Evolutionary conservation across 2,113 vertebrate species (phyloP).

Genomic region (Cyanoderma ruficeps): DNA sequence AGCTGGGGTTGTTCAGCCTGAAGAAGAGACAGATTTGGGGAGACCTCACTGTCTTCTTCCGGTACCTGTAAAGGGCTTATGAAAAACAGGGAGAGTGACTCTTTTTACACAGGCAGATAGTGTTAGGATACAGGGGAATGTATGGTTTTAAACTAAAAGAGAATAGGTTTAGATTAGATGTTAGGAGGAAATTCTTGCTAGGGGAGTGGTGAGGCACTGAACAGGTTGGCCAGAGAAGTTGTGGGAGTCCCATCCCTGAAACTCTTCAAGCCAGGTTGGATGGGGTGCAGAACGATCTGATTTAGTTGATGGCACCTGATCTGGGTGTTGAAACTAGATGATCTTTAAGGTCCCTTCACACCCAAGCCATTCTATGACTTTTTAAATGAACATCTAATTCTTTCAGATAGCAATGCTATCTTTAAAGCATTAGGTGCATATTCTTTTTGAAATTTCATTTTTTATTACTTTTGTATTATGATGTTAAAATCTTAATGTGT

Average conservation of each 20-base stretch:
- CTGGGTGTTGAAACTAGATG: neutral
- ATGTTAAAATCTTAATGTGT: neutral
- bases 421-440: neutral
- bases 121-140: neutral
- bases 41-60: neutral
- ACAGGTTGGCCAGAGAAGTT: neutral
- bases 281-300: neutral
- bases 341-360: neutral
- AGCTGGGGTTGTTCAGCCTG: neutral
- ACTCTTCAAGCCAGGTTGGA: neutral
- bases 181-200: neutral
- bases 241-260: neutral
- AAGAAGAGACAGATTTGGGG: neutral
- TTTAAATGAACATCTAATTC: neutral
- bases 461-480: neutral
- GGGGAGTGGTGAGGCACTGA: neutral
- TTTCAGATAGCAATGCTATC: neutral
- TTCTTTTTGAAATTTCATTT: neutral
- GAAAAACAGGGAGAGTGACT: neutral
- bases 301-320: neutral
- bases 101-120: neutral
- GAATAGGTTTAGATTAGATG: neutral
- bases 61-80: neutral
- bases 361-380: neutral
- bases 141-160: neutral